These are phyloP conservation scores for Nephotettix cincticeps DNA, from an alignment of 1,140 invertebrate species.

Conservation along the genomic window DNA sequence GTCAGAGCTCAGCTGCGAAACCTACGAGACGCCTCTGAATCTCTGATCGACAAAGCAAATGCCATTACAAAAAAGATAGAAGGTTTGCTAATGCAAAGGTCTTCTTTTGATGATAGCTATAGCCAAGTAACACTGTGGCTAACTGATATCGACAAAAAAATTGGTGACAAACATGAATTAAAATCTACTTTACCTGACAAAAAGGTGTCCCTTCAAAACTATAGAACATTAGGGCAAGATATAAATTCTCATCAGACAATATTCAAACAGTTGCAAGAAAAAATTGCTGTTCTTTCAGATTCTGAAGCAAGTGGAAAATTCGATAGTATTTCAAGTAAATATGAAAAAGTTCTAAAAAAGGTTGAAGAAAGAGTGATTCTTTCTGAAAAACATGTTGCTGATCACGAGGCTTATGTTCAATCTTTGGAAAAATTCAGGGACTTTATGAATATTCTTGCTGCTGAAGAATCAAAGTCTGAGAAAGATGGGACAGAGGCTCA, in stretches of 20 bases:
- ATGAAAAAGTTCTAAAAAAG: conserved; percentile 64
- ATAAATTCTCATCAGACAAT: conserved; percentile 77
- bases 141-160: conserved; percentile 66
- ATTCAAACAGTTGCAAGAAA: conserved; percentile 73
- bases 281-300: conserved; percentile 70
- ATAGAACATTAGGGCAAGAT: conserved; percentile 76
- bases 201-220: conserved; percentile 76
- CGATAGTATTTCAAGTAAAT: conserved; percentile 64
- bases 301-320: conserved; percentile 71
- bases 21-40: conserved; percentile 80
- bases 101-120: conserved; percentile 88
- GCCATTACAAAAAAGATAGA: conserved; percentile 83
- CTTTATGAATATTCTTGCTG: conserved; percentile 66
- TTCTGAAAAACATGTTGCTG: conserved; percentile 69
- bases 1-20: conserved; percentile 79
- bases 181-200: conserved; percentile 79
- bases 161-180: conserved; percentile 64
- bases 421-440: conserved; percentile 72
- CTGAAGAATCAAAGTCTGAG: conserved; percentile 69
- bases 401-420: conserved; percentile 81
- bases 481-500: conserved; percentile 73
- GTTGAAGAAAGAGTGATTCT: conserved; percentile 64
- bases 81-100: conserved; percentile 80
- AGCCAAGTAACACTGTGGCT: conserved; percentile 78
- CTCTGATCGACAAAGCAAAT: conserved; percentile 79